phyloP scores from a whole-genome alignment of 2,888 invertebrate species.

The Apamea anceps region DNA sequence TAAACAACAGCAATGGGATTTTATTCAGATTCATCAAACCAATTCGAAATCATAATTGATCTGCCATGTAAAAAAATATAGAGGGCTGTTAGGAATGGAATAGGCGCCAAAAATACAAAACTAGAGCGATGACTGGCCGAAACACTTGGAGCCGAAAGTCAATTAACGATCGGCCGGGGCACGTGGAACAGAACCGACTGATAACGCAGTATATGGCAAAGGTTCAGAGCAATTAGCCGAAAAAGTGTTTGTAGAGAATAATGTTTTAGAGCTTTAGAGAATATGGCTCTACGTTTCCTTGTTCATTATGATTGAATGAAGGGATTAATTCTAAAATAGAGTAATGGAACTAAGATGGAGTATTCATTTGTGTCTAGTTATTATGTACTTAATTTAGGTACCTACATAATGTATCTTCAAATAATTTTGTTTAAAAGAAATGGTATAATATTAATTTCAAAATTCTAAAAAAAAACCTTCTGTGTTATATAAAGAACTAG shows the following conservation, averaged over 20 bases:
- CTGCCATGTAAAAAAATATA: conserved; percentile 88
- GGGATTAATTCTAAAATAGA: not conserved
- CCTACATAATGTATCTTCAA: not conserved
- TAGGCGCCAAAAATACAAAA: conserved; percentile 89
- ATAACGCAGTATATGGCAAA: conserved; percentile 71
- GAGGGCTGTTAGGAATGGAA: conserved; percentile 87
- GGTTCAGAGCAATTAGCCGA: conserved; percentile 57
- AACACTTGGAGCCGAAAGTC: conserved; percentile 87
- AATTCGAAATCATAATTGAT: conserved; percentile 90
- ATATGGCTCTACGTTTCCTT: not conserved
- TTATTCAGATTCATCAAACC: conserved; percentile 90
- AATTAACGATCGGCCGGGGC: conserved; percentile 85
- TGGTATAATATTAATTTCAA: not conserved
- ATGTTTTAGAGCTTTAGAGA: not conserved
- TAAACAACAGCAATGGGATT: conserved; percentile 89
- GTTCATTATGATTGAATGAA: not conserved
- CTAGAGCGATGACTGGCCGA: conserved; percentile 89
- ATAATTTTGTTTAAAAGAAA: not conserved
- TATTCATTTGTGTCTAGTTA: not conserved
- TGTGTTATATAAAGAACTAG: not conserved
- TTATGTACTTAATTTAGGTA: not conserved
- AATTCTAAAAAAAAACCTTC: not conserved
- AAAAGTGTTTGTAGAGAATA: not conserved
- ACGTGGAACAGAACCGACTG: conserved; percentile 81
- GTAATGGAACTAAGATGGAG: not conserved